A percentile compares a stretch with the other conserved stretches of the same genome.
Evolutionary conservation across 2,888 invertebrate species (phyloP).

Genomic region (Heliconius sara): DNA sequence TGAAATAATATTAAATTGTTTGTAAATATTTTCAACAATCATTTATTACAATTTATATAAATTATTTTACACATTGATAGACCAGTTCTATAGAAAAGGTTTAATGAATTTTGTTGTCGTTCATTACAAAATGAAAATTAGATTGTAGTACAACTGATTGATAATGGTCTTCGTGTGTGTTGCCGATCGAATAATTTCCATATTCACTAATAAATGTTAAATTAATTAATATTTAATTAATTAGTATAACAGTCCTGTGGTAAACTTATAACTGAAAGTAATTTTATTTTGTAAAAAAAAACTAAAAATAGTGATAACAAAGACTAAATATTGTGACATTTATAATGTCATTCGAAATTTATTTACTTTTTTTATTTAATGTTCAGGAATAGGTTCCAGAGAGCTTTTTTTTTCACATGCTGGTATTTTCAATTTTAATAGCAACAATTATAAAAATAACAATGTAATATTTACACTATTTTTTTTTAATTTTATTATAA

Average conservation of each 20-base stretch:
- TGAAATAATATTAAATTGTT: too few species aligned
- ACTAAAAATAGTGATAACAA: background rate
- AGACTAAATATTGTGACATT: background rate
- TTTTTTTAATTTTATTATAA: too few species aligned
- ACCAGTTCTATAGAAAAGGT: background rate
- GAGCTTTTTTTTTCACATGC: background rate
- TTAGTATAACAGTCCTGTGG: background rate
- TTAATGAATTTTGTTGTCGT: background rate
- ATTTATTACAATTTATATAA: background rate
- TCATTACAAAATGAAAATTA: slow-evolving; percentile 31
- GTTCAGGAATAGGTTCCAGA: background rate
- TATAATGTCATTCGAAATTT: background rate
- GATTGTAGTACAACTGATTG: slow-evolving; percentile 35
- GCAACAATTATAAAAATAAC: too few species aligned
- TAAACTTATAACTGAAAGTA: background rate
- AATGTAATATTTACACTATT: too few species aligned
- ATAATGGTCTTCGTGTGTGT: slow-evolving; percentile 34
- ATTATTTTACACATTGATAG: background rate
- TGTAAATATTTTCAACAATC: too few species aligned
- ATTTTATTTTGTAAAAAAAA: background rate
- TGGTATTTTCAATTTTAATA: too few species aligned
- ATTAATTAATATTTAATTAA: background rate
- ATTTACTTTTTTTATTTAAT: background rate
- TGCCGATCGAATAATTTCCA: slow-evolving; percentile 34
- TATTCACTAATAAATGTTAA: slow-evolving; percentile 17